Percentiles rank a stretch among this genome's conserved stretches.
Evolutionary conservation across 1,140 invertebrate species (phyloP).

Genomic region (Nixonia krombeini): DNA sequence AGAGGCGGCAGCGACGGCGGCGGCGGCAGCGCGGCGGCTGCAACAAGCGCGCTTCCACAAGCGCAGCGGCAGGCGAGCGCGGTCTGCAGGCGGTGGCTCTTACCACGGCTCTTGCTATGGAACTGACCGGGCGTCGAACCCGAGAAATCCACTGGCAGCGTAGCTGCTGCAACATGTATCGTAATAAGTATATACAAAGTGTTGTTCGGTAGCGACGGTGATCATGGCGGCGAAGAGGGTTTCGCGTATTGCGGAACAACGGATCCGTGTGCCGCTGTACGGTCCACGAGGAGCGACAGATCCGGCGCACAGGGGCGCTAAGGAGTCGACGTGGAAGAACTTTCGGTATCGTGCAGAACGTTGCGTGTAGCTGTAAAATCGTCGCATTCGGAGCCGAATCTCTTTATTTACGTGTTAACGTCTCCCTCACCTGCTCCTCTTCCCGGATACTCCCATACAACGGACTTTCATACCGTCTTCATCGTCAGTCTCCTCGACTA

Average conservation of each 20-base stretch:
- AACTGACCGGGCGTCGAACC: slow-evolving; percentile 69
- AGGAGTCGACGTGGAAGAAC: too few species aligned
- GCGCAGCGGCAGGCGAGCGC: slow-evolving; percentile 11
- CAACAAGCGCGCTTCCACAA: too few species aligned
- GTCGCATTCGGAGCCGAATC: background rate
- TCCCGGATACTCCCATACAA: slow-evolving; percentile 25
- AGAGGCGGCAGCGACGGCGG: too few species aligned
- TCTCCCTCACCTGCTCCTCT: slow-evolving; percentile 21
- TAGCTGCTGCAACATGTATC: slow-evolving; percentile 55
- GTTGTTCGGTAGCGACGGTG: background rate
- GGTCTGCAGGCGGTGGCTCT: slow-evolving; percentile 1
- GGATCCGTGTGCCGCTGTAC: too few species aligned
- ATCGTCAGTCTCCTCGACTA: background rate
- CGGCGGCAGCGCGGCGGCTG: too few species aligned
- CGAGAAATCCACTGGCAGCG: slow-evolving; percentile 51
- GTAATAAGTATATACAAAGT: slow-evolving; percentile 55
- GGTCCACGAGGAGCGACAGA: too few species aligned
- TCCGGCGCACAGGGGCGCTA: too few species aligned
- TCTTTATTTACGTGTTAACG: slow-evolving; percentile 33
- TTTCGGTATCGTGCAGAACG: too few species aligned
- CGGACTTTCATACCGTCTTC: too few species aligned
- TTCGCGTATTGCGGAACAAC: too few species aligned
- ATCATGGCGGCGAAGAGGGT: slow-evolving; percentile 1
- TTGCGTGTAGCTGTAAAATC: background rate
- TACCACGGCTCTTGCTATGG: slow-evolving; percentile 24